A percentile compares a stretch with the other conserved stretches of the same genome.
phyloP scores from a whole-genome alignment of 1,140 invertebrate species.

The Asbolus verrucosus region DNA sequence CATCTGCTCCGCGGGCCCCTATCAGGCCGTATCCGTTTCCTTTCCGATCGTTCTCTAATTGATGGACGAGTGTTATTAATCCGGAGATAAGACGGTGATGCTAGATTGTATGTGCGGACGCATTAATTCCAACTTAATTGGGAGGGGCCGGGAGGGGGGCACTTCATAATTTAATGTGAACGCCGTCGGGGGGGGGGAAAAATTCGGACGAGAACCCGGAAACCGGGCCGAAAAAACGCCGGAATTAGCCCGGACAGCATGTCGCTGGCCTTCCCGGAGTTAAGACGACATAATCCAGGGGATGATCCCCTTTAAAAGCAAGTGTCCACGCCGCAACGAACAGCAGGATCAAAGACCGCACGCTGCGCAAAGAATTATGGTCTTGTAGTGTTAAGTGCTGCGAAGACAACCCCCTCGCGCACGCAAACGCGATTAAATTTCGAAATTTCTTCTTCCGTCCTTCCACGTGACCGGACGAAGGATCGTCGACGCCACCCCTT shows the following conservation, averaged over 20 bases:
- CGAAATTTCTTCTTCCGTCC: background rate
- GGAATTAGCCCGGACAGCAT: slow-evolving; percentile 14
- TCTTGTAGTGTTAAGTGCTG: background rate
- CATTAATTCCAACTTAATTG: slow-evolving; percentile 4
- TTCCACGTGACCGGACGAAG: background rate
- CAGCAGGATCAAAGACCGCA: slow-evolving; percentile 15
- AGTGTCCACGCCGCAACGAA: slow-evolving; percentile 15
- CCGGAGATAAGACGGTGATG: slow-evolving; percentile 7
- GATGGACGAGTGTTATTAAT: slow-evolving; percentile 20
- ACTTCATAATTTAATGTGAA: too few species aligned
- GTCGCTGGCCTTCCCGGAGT: background rate
- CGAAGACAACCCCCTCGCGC: background rate
- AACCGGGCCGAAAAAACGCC: slow-evolving; percentile 3
- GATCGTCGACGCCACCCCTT: background rate
- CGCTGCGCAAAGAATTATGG: slow-evolving; percentile 2
- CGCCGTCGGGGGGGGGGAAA: background rate
- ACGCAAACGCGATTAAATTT: slow-evolving; percentile 5
- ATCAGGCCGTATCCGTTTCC: slow-evolving; percentile 22
- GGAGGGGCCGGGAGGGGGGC: background rate
- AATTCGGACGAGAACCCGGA: background rate
- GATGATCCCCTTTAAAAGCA: slow-evolving; percentile 27
- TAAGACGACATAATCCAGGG: slow-evolving; percentile 22
- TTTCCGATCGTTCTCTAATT: slow-evolving; percentile 19
- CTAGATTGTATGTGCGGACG: slow-evolving; percentile 9
- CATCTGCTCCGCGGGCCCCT: slow-evolving; percentile 12